These are phyloP conservation scores for Leucopternis melanops DNA, from an alignment of 2,113 vertebrate genomes.

Conservation along the genomic window DNA sequence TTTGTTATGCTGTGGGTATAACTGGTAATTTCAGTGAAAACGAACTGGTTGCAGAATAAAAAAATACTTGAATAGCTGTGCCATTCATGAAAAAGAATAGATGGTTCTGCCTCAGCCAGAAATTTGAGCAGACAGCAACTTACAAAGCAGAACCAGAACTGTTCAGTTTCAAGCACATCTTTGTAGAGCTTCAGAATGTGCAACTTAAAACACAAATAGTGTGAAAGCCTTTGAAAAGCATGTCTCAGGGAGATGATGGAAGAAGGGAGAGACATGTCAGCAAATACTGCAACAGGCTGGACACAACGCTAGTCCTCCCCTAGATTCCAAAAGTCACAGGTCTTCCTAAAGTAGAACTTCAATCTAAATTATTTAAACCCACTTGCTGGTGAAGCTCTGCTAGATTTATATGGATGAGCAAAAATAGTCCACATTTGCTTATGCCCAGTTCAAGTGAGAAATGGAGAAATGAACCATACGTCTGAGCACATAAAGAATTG, in stretches of 20 bases:
- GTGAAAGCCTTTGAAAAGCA: background rate
- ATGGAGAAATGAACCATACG: background rate
- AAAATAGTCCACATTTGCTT: background rate
- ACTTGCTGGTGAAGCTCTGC: background rate
- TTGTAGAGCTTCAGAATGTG: background rate
- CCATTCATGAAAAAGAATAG: background rate
- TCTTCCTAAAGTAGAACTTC: background rate
- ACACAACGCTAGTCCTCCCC: fast-evolving
- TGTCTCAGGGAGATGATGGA: background rate
- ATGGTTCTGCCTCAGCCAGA: background rate
- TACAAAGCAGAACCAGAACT: background rate
- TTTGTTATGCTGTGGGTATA: background rate
- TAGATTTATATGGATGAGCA: background rate
- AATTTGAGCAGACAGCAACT: background rate
- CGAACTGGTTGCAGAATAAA: background rate
- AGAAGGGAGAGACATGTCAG: background rate
- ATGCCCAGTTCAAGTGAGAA: background rate
- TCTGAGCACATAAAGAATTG: background rate
- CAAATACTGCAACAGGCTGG: background rate
- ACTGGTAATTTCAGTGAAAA: background rate
- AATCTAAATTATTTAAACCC: background rate
- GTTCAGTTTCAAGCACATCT: background rate
- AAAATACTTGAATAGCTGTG: background rate
- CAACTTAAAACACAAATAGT: background rate
- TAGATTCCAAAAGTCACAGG: background rate